Conservation (phyloP, 2,113 vertebrate genomes). For the Centropus unirufus region DNA sequence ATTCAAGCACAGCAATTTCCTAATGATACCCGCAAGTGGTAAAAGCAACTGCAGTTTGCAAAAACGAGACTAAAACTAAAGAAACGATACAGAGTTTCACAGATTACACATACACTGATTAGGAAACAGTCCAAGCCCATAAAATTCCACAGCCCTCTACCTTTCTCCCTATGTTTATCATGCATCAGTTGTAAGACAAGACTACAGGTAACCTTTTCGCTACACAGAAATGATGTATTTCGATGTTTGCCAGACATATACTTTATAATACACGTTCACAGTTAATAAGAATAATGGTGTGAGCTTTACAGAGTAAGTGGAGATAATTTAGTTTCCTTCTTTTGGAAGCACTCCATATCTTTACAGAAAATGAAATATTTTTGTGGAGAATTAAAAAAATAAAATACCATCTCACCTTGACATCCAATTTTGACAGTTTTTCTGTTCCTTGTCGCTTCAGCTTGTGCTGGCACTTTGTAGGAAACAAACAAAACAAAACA, state of each 20-base stretch:
- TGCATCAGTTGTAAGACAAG: neutral
- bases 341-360: neutral
- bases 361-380: neutral
- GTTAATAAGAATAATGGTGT: neutral
- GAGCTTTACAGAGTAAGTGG: neutral
- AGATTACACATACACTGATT: neutral
- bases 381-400: neutral
- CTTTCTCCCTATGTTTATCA: neutral
- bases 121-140: neutral
- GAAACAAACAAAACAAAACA: constrained; percentile 48
- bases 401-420: constrained; percentile 65
- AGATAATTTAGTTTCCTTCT: neutral
- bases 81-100: neutral
- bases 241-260: neutral
- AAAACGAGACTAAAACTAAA: neutral
- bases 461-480: constrained; percentile 69
- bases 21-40: neutral
- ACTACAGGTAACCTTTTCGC: neutral
- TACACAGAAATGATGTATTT: neutral
- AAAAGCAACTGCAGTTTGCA: neutral
- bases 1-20: neutral
- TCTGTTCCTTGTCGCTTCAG: constrained; percentile 33
- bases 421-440: constrained; percentile 5
- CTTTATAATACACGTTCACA: neutral
- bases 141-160: neutral